phyloP scores from a whole-genome alignment of 2,888 invertebrate genomes.

The Ptychoptera contaminata region DNA sequence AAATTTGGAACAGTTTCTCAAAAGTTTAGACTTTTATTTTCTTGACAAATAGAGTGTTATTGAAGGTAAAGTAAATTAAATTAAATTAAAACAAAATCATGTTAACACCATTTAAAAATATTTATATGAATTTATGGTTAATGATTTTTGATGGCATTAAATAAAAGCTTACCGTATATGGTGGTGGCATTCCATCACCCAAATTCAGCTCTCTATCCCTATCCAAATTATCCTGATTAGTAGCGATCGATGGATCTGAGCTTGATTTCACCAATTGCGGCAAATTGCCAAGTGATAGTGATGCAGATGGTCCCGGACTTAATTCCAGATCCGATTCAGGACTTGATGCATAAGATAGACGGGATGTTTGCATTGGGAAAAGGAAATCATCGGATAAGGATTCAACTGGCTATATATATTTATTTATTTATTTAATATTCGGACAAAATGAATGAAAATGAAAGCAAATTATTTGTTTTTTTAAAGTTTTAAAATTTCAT shows the following conservation, averaged over 20 bases:
- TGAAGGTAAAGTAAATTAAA: background rate
- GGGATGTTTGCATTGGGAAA: slow-evolving; percentile 92
- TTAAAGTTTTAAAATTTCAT: slow-evolving; percentile 1
- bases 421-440: slow-evolving; percentile 3
- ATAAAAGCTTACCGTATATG: slow-evolving; percentile 58
- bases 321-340: slow-evolving; percentile 91
- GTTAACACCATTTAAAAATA: background rate
- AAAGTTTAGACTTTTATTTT: background rate
- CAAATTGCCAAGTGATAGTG: slow-evolving; percentile 37
- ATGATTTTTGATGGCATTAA: slow-evolving; percentile 5
- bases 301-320: slow-evolving; percentile 52
- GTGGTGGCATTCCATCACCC: slow-evolving; percentile 55
- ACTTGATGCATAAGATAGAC: slow-evolving; percentile 89
- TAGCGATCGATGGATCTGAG: slow-evolving; percentile 87
- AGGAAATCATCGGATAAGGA: slow-evolving; percentile 96
- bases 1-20: background rate
- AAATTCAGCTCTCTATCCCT: slow-evolving; percentile 44
- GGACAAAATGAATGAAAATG: background rate
- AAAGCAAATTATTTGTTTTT: slow-evolving; percentile 7
- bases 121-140: slow-evolving; percentile 1
- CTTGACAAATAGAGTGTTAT: background rate
- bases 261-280: slow-evolving; percentile 64
- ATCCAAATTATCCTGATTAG: slow-evolving; percentile 74
- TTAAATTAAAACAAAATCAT: background rate
- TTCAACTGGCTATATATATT: slow-evolving; percentile 68